Evolutionary conservation across 2,113 vertebrate genomes (phyloP).

Genomic region (Gallinago jamesoni): DNA sequence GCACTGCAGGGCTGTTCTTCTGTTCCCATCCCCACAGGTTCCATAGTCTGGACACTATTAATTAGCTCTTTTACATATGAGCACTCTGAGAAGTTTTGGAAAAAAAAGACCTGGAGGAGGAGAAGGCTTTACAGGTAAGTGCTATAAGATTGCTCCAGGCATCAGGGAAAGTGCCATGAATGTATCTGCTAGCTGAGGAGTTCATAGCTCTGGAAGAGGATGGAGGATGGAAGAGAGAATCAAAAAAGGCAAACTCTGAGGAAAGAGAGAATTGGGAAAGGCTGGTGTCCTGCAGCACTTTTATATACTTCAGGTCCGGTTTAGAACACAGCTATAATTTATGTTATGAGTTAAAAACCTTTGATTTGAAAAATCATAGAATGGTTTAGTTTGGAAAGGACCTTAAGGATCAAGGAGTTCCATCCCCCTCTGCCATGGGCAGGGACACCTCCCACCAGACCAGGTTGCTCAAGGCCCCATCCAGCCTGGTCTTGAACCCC

Average conservation of each 20-base stretch:
- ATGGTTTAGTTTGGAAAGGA: neutral
- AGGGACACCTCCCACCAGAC: neutral
- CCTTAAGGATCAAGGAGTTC: neutral
- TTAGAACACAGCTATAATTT: neutral
- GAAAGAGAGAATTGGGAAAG: neutral
- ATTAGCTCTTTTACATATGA: neutral
- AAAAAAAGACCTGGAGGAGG: neutral
- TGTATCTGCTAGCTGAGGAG: neutral
- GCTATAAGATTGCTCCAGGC: neutral
- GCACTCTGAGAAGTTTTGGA: neutral
- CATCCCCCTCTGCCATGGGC: neutral
- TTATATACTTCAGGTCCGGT: neutral
- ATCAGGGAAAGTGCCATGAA: neutral
- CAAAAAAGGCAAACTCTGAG: neutral
- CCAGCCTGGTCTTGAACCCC: neutral
- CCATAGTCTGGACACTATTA: neutral
- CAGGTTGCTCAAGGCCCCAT: neutral
- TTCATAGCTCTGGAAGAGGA: neutral
- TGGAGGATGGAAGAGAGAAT: neutral
- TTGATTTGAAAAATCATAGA: neutral
- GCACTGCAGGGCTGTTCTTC: neutral
- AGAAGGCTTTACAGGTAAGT: neutral
- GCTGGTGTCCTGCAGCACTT: neutral
- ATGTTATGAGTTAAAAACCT: neutral
- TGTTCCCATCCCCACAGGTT: neutral